Conservation (phyloP, 2,888 invertebrate genomes). For the Nomada hirtipes region DNA sequence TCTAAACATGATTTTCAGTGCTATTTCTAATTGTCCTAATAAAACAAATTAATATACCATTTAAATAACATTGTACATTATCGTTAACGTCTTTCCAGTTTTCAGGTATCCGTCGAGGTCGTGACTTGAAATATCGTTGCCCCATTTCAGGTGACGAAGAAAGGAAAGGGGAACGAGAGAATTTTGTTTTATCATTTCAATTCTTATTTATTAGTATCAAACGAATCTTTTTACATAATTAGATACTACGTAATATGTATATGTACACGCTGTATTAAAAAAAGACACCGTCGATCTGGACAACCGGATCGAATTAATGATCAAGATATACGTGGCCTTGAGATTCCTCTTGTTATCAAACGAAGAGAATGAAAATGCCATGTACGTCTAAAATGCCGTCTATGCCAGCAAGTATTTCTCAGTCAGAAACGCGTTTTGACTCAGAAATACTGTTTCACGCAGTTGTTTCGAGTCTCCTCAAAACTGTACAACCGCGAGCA, state of each 20-base stretch:
- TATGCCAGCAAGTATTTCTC: slow-evolving; percentile 30
- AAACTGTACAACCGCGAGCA: slow-evolving; percentile 12
- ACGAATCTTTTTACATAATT: slow-evolving; percentile 51
- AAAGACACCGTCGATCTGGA: slow-evolving; percentile 18
- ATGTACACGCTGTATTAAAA: slow-evolving; percentile 49
- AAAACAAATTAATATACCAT: slow-evolving; percentile 66
- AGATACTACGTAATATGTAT: slow-evolving; percentile 27
- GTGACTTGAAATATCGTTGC: background rate
- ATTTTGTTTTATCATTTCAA: slow-evolving; percentile 18
- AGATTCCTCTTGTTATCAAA: slow-evolving; percentile 58
- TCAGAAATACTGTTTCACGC: slow-evolving; percentile 28
- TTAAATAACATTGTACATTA: background rate
- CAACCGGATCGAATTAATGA: slow-evolving; percentile 28
- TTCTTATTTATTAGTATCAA: slow-evolving; percentile 55
- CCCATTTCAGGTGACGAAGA: background rate
- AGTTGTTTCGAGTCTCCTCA: background rate
- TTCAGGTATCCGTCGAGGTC: background rate
- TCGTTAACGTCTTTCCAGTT: background rate
- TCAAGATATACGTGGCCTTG: slow-evolving; percentile 62
- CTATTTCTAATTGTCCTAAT: slow-evolving; percentile 71
- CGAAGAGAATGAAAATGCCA: slow-evolving; percentile 68
- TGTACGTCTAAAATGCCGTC: slow-evolving; percentile 45
- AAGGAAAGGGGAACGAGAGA: background rate
- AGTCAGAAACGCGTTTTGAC: slow-evolving; percentile 10
- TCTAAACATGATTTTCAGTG: slow-evolving; percentile 67